These are phyloP conservation scores for Drosophila virilis DNA, from an alignment of 1,140 invertebrate species.

Conservation along the genomic window DNA sequence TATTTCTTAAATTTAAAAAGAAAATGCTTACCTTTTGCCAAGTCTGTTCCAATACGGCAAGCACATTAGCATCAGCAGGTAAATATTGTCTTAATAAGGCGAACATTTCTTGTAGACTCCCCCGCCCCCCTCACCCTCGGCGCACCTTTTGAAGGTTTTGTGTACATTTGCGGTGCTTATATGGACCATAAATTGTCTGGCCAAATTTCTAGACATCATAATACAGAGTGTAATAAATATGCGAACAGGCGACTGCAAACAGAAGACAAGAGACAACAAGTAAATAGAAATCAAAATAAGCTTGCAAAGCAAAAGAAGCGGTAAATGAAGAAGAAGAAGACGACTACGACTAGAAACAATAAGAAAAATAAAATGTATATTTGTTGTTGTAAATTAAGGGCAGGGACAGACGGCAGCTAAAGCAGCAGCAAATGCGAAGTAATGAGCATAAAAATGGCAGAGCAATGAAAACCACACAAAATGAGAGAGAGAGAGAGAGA, in stretches of 20 bases:
- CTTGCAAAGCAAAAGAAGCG: conserved; percentile 17
- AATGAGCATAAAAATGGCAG: conserved; percentile 76
- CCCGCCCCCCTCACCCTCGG: not conserved
- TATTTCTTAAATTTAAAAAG: not conserved
- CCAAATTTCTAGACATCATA: conserved; percentile 70
- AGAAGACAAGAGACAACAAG: conserved; percentile 42
- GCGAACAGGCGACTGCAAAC: conserved; percentile 47
- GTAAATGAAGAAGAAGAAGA: conserved; percentile 5
- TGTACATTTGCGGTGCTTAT: conserved; percentile 18
- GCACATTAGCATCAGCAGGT: conserved; percentile 39
- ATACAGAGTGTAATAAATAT: conserved; percentile 75
- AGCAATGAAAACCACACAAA: conserved; percentile 30
- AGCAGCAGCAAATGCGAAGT: conserved; percentile 64
- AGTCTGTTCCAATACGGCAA: not conserved
- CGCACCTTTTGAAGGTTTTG: not conserved
- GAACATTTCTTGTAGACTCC: conserved; percentile 22
- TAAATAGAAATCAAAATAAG: conserved; percentile 73
- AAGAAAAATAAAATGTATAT: conserved; percentile 12
- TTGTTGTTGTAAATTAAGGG: conserved; percentile 37
- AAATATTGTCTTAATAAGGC: conserved; percentile 46
- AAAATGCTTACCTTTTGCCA: conserved; percentile 5
- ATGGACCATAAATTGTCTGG: conserved; percentile 70
- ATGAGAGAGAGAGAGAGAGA: not conserved
- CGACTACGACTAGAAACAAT: not conserved
- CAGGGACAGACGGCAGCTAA: conserved; percentile 7